Percentiles rank a stretch among this genome's conserved stretches.
Evolutionary conservation across 2,797 vertebrate genomes (phyloP).

Genomic region (Lutjanus campechanus): DNA sequence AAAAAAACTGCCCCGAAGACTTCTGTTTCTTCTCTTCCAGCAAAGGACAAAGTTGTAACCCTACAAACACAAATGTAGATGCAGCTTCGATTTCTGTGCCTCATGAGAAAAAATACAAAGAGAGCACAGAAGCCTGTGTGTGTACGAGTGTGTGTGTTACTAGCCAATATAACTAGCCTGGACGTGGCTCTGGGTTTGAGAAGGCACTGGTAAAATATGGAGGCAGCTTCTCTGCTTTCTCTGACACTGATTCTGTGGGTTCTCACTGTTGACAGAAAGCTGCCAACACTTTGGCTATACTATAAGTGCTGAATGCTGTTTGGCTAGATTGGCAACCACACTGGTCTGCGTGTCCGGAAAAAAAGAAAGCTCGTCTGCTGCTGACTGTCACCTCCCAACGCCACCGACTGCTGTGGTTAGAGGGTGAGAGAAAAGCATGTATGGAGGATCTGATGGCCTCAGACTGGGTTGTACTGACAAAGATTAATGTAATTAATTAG

Average conservation of each 20-base stretch:
- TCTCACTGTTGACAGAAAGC: conserved; percentile 58
- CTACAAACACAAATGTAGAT: conserved; percentile 28
- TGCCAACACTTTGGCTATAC: conserved; percentile 70
- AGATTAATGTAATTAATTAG: too few species aligned
- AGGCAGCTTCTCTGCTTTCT: conserved; percentile 73
- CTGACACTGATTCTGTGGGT: conserved; percentile 52
- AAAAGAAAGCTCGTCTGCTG: not conserved
- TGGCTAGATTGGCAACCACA: conserved; percentile 57
- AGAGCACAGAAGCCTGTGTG: conserved; percentile 38
- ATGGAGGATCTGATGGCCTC: not conserved
- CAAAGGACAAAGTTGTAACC: conserved; percentile 14
- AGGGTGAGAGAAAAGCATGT: conserved; percentile 1
- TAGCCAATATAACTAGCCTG: conserved; percentile 53
- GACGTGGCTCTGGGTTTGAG: conserved; percentile 69
- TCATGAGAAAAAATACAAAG: conserved; percentile 20
- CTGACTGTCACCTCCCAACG: not conserved
- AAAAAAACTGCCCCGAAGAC: conserved; percentile 20
- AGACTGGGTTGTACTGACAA: too few species aligned
- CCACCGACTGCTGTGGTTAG: conserved; percentile 4
- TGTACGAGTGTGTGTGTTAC: conserved; percentile 32
- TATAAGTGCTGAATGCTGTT: conserved; percentile 68
- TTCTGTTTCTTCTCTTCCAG: conserved; percentile 12
- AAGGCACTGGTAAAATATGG: conserved; percentile 79
- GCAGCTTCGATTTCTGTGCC: conserved; percentile 17
- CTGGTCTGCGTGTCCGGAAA: conserved; percentile 1